Percentiles rank a stretch among this genome's conserved stretches.
These are phyloP conservation scores for Pseudotriccus pelzelni DNA, from an alignment of 2,797 vertebrate genomes.

Conservation along the genomic window DNA sequence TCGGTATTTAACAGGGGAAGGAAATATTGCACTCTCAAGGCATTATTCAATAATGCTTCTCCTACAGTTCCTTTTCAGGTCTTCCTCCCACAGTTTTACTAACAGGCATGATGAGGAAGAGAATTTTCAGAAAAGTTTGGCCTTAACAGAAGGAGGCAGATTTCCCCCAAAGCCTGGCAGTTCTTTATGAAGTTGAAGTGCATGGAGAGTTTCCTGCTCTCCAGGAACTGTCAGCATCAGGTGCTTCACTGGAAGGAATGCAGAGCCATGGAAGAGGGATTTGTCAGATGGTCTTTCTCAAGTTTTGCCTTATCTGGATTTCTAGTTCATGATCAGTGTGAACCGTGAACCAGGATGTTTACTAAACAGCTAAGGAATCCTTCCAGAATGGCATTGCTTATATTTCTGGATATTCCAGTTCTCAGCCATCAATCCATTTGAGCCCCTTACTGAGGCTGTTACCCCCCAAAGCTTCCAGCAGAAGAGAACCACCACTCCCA, in stretches of 20 bases:
- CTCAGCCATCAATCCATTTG: not conserved
- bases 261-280: not conserved
- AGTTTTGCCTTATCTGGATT: not conserved
- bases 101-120: not conserved
- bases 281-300: not conserved
- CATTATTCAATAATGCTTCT: not conserved
- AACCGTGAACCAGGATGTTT: not conserved
- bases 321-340: not conserved
- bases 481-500: not conserved
- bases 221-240: not conserved
- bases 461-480: not conserved
- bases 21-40: not conserved
- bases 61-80: not conserved
- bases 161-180: not conserved
- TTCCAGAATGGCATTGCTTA: not conserved
- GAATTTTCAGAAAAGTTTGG: not conserved
- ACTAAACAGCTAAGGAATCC: not conserved
- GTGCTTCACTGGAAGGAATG: not conserved
- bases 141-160: not conserved
- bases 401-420: not conserved
- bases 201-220: too few relatives aligned
- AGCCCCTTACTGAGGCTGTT: fast-evolving
- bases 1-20: not conserved
- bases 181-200: not conserved
- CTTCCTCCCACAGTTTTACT: not conserved